phyloP scores from a whole-genome alignment of 2,888 invertebrate genomes.

The Rhagonycha fulva region DNA sequence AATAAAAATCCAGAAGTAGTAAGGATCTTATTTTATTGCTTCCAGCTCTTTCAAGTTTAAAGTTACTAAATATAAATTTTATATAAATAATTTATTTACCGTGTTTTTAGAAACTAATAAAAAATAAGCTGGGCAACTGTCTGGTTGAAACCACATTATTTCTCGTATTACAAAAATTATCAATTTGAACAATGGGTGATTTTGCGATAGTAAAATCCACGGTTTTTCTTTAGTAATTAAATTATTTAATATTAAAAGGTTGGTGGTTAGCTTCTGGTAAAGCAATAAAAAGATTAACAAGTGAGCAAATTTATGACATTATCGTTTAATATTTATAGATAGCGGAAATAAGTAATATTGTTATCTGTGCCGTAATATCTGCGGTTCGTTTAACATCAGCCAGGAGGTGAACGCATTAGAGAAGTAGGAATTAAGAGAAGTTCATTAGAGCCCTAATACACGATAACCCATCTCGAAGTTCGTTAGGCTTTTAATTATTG shows the following conservation, averaged over 20 bases:
- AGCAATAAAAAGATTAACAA: neutral
- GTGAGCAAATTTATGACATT: neutral
- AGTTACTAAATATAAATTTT: no score
- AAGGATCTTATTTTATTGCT: no score
- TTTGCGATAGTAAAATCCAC: no score
- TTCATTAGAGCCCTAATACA: conserved; percentile 45
- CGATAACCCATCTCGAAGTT: conserved; percentile 44
- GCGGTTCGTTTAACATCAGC: conserved; percentile 11
- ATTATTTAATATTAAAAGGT: neutral
- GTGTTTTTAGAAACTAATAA: no score
- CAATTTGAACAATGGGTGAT: no score
- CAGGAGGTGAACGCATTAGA: conserved; percentile 19
- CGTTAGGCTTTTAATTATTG: conserved; percentile 50
- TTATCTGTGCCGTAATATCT: conserved; percentile 25
- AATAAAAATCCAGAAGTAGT: no score
- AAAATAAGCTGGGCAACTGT: no score
- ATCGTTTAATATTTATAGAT: neutral
- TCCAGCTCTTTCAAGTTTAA: no score
- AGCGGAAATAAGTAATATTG: conserved; percentile 15
- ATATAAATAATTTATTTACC: no score
- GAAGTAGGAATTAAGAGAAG: conserved; percentile 46
- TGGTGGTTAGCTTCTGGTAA: neutral
- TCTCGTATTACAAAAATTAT: no score
- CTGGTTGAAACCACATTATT: no score
- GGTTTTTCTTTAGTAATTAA: no score